Base-by-base conservation (phyloP, 2,888 invertebrate species). In the Neelides folsomi region DNA sequence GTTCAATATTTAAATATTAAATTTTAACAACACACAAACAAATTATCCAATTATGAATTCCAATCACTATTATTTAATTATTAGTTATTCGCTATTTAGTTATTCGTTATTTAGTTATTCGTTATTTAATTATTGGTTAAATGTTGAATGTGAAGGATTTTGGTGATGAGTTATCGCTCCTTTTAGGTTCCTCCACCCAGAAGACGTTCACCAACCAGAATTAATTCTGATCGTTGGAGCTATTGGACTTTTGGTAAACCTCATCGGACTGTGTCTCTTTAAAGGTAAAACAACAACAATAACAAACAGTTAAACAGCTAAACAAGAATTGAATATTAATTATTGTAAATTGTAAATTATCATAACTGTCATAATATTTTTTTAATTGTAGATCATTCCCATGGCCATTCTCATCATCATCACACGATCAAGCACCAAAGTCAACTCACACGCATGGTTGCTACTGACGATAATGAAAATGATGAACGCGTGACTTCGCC, bases 211-310 rank as follows among this genome's bases (percentile, higher is more conserved):
- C 66, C 79, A 89, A 66, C 83, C 90, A 1, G 73, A 80, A 66
- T 71, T 93, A 49, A 75, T 97, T 57, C 80, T 95, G 0, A 78
- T 79, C 38, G 95, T 97, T 5, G 97, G 97, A 9, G 78, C 77
- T 7, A 73, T 89, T 51, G 97, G 97, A n/a, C 76, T 98, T 52
- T 65, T 88, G 52, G 83, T 98, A 56, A 98, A 98, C 71, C 68
- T 95, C 47, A 79, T 97, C 63, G 97, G 97, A 49, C 75, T 97
- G 53, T 80, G 82, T 63, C 73, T 95, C 52, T 92, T 97, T 67
- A 88, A 92, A 70, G 88, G 90, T 89, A 5, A 27, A 27, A 27
- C 7, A 27, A 27, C 71, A 77, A 78, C n/a, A 9, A 9, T 9
- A 41, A 9, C 41, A 18, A 6, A 10, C 6, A 13, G 6, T 15